Evolutionary conservation across 2,888 invertebrate species (phyloP), one percentile per base, ranked within the genome.

Genomic region (Lycaena phlaeas): DNA sequence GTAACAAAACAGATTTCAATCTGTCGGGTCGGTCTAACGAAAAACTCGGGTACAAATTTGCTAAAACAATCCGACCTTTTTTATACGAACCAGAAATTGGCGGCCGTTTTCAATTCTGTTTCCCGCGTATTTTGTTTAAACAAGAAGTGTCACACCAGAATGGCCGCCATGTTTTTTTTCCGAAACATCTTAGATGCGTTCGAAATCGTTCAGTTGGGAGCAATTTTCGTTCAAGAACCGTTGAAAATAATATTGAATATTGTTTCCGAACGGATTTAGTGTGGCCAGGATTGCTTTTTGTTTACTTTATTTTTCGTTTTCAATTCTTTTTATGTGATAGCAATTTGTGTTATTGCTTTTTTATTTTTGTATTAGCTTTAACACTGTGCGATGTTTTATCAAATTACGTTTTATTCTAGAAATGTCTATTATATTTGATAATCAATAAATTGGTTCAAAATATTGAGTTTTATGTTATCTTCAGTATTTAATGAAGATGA

Each of bases 1-100:
- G 61, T 60, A 59, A 51, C 62, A 57, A 59, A 69, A 68, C 72
- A 71, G 70, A 71, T 74, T 75, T 73, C 74, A 72, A 73, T 72
- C 68, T 57, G 41, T 47, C 60, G 62, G 63, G 63, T 62, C 65
- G 53, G 53, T 22, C 22, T 22, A 48, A 49, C 51, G 55, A 51
- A 58, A 58, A 57, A 53, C 55, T 56, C 59, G 57, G 52, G 42
- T 43, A 57, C 65, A 61, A n/a, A 70, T 70, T 74, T 68, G 58
- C 58, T 58, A 64, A 73, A 75, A 75, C 75, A 78, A 77, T 75
- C 63, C 46, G 43, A 60, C 62, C 65, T 63, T 70, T 66, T 68
- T 65, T 65, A 54, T 51, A 56, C 48, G 49, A 46, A 50, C 60
- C 62, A 60, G 43, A 43, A 18, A 50, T 41, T 38, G 10, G 28